Percentiles rank a stretch among this genome's conserved stretches.
These are phyloP conservation scores for Podarcis siculus DNA, from an alignment of 2,797 vertebrate species.

Conservation along the genomic window DNA sequence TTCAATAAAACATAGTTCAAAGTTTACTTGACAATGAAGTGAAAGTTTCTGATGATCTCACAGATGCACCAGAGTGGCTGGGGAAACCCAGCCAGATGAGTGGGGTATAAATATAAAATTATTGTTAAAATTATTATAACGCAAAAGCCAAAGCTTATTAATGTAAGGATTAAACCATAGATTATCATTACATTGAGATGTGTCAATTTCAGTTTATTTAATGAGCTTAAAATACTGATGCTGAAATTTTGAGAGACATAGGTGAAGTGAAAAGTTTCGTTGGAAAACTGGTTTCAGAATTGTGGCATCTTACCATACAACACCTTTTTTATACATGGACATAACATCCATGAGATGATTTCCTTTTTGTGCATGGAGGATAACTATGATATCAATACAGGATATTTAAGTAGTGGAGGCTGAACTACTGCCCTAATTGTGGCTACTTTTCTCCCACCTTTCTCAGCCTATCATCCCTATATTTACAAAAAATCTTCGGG, in stretches of 20 bases:
- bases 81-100: no score
- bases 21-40: background rate
- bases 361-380: background rate
- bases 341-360: background rate
- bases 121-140: no score
- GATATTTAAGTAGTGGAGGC: background rate
- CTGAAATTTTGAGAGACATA: background rate
- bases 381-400: background rate
- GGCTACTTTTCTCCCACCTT: conserved; percentile 62
- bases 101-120: no score
- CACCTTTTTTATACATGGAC: background rate
- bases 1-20: background rate
- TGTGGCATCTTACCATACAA: background rate
- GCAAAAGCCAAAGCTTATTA: background rate
- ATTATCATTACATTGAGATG: background rate
- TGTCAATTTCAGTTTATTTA: background rate
- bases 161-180: background rate
- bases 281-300: background rate
- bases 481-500: conserved; percentile 93
- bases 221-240: background rate
- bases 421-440: conserved; percentile 24
- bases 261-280: background rate
- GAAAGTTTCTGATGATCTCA: background rate
- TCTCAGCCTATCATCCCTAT: conserved; percentile 91
- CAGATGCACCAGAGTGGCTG: background rate